Percentiles rank a stretch among this genome's conserved stretches.
Evolutionary conservation across 2,888 invertebrate species (phyloP).

Genomic region (Lasioglossum zephyrum): DNA sequence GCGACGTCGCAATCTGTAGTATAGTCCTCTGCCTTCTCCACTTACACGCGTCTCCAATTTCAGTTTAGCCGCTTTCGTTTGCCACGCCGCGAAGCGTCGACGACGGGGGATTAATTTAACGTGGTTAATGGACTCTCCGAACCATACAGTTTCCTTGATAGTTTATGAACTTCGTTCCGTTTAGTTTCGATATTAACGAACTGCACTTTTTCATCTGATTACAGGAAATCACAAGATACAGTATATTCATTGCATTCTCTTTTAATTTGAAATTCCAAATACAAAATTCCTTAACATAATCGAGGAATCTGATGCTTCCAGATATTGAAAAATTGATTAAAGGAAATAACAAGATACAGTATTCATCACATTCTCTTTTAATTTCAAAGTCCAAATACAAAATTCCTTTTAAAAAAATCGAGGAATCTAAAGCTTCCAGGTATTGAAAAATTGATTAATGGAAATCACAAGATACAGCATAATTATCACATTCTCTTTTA

Average conservation of each 20-base stretch:
- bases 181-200: neutral
- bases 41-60: slow-evolving; percentile 8
- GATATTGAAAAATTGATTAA: too few species aligned
- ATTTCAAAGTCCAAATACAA: too few species aligned
- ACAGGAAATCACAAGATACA: neutral
- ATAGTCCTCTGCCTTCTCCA: slow-evolving; percentile 6
- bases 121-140: slow-evolving; percentile 23
- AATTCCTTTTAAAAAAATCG: too few species aligned
- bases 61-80: slow-evolving; percentile 22
- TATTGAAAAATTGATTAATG: neutral
- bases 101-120: slow-evolving; percentile 19
- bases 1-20: slow-evolving; percentile 51
- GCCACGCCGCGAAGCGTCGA: neutral
- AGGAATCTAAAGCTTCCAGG: too few species aligned
- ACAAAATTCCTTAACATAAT: neutral
- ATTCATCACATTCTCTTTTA: too few species aligned
- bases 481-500: neutral
- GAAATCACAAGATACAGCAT: neutral
- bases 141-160: neutral
- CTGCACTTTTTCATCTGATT: neutral
- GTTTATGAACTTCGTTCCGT: slow-evolving; percentile 13
- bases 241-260: neutral
- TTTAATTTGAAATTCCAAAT: neutral
- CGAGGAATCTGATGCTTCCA: too few species aligned
- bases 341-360: too few species aligned